Evolutionary conservation across 92 coral and sea anemone genomes (phyloP).

Genomic region (Actinostola sp.): DNA sequence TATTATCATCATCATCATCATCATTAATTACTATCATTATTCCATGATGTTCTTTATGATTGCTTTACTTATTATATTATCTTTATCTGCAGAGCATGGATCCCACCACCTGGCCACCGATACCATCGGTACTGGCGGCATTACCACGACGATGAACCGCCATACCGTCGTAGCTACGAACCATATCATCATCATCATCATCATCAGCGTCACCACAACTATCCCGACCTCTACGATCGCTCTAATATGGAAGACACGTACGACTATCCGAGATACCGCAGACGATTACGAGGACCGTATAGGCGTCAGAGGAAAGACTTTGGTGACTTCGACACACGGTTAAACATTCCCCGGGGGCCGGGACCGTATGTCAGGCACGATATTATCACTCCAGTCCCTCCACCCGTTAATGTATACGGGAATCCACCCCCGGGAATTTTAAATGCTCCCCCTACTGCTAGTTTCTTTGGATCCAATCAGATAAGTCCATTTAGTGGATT

Average conservation of each 20-base stretch:
- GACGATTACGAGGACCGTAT: constrained; percentile 38
- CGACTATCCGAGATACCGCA: constrained; percentile 36
- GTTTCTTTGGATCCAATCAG: constrained; percentile 57
- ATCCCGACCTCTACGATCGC: constrained; percentile 55
- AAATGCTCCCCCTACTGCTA: constrained; percentile 49
- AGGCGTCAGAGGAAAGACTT: constrained; percentile 6
- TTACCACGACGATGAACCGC: constrained; percentile 52
- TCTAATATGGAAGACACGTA: constrained; percentile 58
- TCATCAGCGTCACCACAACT: constrained; percentile 56
- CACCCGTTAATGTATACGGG: constrained; percentile 81
- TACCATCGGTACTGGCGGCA: constrained; percentile 25
- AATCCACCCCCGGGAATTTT: constrained; percentile 84
- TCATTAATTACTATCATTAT: background rate
- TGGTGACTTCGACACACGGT: constrained; percentile 19
- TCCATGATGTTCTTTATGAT: background rate
- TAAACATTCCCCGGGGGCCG: constrained; percentile 27
- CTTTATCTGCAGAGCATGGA: constrained; percentile 37
- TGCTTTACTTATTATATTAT: background rate
- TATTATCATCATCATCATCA: background rate
- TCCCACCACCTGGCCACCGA: constrained; percentile 36
- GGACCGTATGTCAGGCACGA: constrained; percentile 48
- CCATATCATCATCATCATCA: constrained; percentile 48
- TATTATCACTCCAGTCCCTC: constrained; percentile 72
- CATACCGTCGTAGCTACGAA: constrained; percentile 39
- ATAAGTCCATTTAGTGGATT: constrained; percentile 36